phyloP scores from a whole-genome alignment of 2,888 invertebrate species.

The Theodoxus fluviatilis region DNA sequence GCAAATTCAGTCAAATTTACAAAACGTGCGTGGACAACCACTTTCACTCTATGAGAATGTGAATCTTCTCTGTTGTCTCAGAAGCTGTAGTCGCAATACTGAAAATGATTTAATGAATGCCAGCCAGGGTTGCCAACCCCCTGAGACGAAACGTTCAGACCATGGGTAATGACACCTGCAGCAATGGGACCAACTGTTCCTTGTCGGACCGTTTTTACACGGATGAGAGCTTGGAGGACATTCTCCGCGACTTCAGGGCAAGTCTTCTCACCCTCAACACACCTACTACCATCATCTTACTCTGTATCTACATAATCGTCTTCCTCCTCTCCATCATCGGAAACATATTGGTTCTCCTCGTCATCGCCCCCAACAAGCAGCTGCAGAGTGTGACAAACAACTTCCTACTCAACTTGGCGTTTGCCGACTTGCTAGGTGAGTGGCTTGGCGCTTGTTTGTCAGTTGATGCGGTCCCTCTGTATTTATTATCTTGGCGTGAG shows the following conservation, averaged over 20 bases:
- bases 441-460: no score
- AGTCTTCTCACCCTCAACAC: constrained; percentile 41
- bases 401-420: constrained; percentile 53
- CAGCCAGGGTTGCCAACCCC: no score
- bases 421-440: constrained; percentile 55
- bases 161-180: no score
- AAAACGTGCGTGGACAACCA: no score
- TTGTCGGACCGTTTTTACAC: background rate
- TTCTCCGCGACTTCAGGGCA: constrained; percentile 38
- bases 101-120: no score
- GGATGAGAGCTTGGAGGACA: constrained; percentile 20
- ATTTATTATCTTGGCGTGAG: no score
- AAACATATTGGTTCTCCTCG: constrained; percentile 49
- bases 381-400: constrained; percentile 57
- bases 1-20: no score
- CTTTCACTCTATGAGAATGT: no score
- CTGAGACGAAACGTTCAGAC: no score
- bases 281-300: constrained; percentile 42
- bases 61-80: no score
- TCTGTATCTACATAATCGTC: constrained; percentile 46
- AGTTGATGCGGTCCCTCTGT: no score
- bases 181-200: constrained; percentile 14
- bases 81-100: no score
- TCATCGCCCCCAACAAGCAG: constrained; percentile 46
- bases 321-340: constrained; percentile 50